These are phyloP conservation scores for Brotula barbata DNA, from an alignment of 2,797 vertebrate species.

Conservation along the genomic window DNA sequence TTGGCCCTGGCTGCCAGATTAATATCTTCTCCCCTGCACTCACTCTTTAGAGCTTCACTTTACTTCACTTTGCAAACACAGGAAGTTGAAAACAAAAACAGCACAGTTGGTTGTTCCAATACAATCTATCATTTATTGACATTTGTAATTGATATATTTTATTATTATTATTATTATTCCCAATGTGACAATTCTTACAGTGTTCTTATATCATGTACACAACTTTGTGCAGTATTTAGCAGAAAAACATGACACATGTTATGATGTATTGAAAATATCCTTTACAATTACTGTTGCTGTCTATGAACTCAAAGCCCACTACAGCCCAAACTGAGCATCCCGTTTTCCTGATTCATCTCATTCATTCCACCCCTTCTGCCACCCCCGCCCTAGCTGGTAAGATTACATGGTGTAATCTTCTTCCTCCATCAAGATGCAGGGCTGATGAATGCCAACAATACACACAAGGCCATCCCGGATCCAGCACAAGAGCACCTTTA, in stretches of 20 bases:
- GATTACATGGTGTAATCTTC: conserved; percentile 75
- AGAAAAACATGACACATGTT: too few relatives aligned
- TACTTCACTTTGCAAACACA: conserved; percentile 39
- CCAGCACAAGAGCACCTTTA: conserved; percentile 59
- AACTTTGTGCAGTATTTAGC: conserved; percentile 1
- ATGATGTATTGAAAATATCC: conserved; percentile 4
- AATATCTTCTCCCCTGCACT: conserved; percentile 33
- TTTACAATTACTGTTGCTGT: conserved; percentile 18
- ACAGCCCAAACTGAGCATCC: conserved; percentile 41
- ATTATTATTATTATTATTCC: too few relatives aligned
- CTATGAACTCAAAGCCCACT: conserved; percentile 22
- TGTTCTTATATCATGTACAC: background rate
- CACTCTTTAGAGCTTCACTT: conserved; percentile 33
- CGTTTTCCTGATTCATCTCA: conserved; percentile 70
- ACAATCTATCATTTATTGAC: too few relatives aligned
- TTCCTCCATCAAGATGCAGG: conserved; percentile 67
- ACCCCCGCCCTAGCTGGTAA: conserved; percentile 39
- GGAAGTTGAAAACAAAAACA: conserved; percentile 37
- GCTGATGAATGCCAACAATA: conserved; percentile 73
- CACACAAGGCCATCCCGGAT: conserved; percentile 58
- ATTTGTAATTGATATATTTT: too few relatives aligned
- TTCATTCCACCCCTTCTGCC: conserved; percentile 52
- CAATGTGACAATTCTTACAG: conserved; percentile 6
- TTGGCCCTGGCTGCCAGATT: conserved; percentile 63
- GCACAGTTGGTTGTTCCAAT: conserved; percentile 17